Evolutionary conservation across 2,113 vertebrate species (phyloP).

Genomic region (Gorsachius goisagi): DNA sequence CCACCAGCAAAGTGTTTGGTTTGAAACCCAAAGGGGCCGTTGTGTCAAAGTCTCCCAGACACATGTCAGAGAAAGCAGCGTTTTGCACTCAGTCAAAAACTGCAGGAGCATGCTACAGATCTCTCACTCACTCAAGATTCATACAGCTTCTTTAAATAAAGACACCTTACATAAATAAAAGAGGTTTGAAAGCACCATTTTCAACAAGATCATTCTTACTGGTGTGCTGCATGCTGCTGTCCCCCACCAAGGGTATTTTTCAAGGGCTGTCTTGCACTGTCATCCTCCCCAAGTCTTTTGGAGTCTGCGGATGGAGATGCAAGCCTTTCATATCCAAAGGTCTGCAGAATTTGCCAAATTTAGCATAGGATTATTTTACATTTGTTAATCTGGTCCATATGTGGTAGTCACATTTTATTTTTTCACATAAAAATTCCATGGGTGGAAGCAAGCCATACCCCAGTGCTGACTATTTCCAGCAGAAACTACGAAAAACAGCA

Average conservation of each 20-base stretch:
- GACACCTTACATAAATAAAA: not conserved
- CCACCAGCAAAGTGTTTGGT: not conserved
- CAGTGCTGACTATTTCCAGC: not conserved
- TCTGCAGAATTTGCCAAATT: not conserved
- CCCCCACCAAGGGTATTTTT: not conserved
- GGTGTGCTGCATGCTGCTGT: not conserved
- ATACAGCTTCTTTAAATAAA: not conserved
- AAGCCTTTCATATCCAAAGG: not conserved
- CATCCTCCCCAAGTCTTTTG: not conserved
- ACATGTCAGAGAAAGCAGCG: accelerated
- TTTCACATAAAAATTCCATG: not conserved
- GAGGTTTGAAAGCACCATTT: not conserved
- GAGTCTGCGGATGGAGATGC: not conserved
- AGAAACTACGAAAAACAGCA: not conserved
- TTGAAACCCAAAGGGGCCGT: not conserved
- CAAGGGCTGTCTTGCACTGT: not conserved
- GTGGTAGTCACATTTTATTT: not conserved
- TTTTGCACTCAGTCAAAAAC: not conserved
- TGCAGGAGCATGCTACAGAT: not conserved
- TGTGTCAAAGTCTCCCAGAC: not conserved
- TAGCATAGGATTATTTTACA: not conserved
- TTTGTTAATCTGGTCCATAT: not conserved
- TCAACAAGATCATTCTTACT: not conserved
- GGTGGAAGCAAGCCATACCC: not conserved
- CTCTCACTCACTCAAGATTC: not conserved